Conservation (phyloP, 2,888 invertebrate genomes). For the Buathra laborator region DNA sequence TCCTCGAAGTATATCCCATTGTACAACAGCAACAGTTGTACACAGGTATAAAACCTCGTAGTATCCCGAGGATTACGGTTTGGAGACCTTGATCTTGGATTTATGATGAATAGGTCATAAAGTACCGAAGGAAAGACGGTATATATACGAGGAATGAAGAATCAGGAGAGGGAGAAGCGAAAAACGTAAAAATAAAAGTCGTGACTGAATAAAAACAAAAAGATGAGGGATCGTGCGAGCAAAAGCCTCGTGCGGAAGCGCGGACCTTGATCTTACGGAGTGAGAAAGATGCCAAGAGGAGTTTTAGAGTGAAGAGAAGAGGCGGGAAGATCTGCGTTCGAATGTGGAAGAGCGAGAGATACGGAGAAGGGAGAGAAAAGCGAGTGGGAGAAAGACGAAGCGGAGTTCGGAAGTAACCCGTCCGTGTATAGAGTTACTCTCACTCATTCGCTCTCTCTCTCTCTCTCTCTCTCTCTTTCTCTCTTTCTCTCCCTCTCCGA, state of each 20-base stretch:
- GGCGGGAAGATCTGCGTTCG: slow-evolving; percentile 32
- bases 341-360: slow-evolving; percentile 25
- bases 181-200: slow-evolving; percentile 32
- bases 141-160: slow-evolving; percentile 19
- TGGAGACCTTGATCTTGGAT: slow-evolving; percentile 53
- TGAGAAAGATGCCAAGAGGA: slow-evolving; percentile 44
- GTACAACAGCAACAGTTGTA: slow-evolving; percentile 4
- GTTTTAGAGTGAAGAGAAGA: slow-evolving; percentile 30
- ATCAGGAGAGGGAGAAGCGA: slow-evolving; percentile 17
- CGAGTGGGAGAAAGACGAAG: slow-evolving; percentile 68
- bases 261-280: slow-evolving; percentile 66
- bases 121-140: slow-evolving; percentile 31
- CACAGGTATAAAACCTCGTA: slow-evolving; percentile 4
- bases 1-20: not conserved
- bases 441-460: slow-evolving; percentile 57
- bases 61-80: not conserved
- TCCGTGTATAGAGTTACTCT: slow-evolving; percentile 72
- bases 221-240: slow-evolving; percentile 61
- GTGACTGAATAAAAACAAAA: slow-evolving; percentile 34
- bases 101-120: slow-evolving; percentile 39
- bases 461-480: slow-evolving; percentile 54
- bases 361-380: slow-evolving; percentile 23
- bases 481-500: slow-evolving; percentile 38
- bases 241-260: slow-evolving; percentile 59
- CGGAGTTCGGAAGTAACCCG: slow-evolving; percentile 72